Percentiles rank a stretch among this genome's conserved stretches.
phyloP scores from a whole-genome alignment of 2,888 invertebrate species.

The Sthenelais limicola region DNA sequence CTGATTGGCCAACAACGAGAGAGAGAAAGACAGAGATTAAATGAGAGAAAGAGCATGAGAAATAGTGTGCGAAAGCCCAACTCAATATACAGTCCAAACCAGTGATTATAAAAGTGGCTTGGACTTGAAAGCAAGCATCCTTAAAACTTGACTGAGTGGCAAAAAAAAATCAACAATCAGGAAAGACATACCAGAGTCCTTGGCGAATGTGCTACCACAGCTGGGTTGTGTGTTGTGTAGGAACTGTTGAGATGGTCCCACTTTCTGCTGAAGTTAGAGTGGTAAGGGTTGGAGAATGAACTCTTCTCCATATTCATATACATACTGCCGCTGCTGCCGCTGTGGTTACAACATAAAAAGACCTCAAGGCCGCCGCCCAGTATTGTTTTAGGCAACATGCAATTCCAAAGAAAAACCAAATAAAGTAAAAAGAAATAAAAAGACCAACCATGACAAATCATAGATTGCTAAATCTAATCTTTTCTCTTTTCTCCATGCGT shows the following conservation, averaged over 20 bases:
- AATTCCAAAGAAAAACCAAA: conserved; percentile 20
- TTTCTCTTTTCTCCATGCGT: conserved; percentile 42
- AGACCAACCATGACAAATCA: conserved; percentile 23
- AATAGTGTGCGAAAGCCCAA: no score
- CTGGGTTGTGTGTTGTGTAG: conserved; percentile 42
- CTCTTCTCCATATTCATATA: background rate
- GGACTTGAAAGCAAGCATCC: no score
- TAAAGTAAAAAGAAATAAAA: conserved; percentile 21
- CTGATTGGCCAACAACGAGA: conserved; percentile 36
- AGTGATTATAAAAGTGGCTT: no score
- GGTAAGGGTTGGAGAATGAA: background rate
- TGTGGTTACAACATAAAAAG: no score
- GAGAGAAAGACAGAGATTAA: no score
- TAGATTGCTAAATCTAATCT: conserved; percentile 39
- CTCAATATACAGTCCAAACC: no score
- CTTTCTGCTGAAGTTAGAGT: conserved; percentile 30
- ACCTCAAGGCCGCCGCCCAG: background rate
- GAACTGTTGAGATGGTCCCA: conserved; percentile 56
- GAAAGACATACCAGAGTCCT: conserved; percentile 10
- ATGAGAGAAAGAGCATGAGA: no score
- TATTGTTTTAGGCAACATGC: conserved; percentile 33
- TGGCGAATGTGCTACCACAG: conserved; percentile 16
- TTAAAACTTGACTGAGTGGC: no score
- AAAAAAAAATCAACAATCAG: no score
- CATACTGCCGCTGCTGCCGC: no score